These are phyloP conservation scores for Lasiurus cinereus DNA, from an alignment of 2,113 vertebrate species.

Conservation along the genomic window DNA sequence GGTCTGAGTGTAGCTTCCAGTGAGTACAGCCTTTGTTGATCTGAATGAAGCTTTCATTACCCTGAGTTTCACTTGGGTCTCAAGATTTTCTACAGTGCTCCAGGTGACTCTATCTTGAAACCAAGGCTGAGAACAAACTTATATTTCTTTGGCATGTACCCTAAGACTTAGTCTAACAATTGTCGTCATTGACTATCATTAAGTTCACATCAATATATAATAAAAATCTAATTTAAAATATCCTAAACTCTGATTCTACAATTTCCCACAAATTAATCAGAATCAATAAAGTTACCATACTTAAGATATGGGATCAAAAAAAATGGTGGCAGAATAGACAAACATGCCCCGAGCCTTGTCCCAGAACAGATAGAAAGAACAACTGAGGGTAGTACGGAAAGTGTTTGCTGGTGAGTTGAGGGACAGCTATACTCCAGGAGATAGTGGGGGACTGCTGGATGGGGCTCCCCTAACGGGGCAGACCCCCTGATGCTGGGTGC, in stretches of 20 bases:
- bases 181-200: neutral
- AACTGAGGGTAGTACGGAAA: too few species aligned
- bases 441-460: too few species aligned
- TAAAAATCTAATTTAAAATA: conserved; percentile 63
- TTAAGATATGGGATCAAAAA: neutral
- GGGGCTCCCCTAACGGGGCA: too few species aligned
- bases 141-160: neutral
- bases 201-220: conserved; percentile 22
- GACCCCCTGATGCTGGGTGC: too few species aligned
- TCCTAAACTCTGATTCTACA: conserved; percentile 40
- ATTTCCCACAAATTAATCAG: conserved; percentile 58
- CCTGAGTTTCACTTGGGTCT: neutral
- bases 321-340: too few species aligned
- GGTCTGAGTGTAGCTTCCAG: neutral
- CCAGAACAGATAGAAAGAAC: too few species aligned
- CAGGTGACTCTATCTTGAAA: neutral
- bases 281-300: conserved; percentile 43
- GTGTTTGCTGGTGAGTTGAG: too few species aligned
- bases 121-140: neutral
- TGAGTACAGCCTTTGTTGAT: neutral
- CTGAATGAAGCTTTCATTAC: neutral
- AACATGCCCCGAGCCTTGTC: too few species aligned
- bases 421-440: too few species aligned
- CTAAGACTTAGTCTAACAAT: neutral
- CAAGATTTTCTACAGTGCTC: neutral